Base-by-base conservation (phyloP, 2,888 invertebrate species). In the Hedychridium roseum region DNA sequence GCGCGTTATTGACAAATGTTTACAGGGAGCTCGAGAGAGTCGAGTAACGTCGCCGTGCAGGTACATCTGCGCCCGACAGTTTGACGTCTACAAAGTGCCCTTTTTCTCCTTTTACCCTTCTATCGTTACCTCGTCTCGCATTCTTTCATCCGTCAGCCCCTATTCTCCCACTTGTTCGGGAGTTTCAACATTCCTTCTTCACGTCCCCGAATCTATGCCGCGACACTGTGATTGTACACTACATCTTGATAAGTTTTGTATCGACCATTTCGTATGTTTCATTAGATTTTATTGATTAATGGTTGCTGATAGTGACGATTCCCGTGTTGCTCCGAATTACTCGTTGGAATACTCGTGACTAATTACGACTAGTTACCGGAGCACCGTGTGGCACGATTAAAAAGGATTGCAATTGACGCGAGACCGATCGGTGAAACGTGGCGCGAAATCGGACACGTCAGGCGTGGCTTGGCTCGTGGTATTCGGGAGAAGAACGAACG, bases 41-140 rank as follows among this genome's bases (percentile, higher is more conserved):
- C 28, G 36, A n/a, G 32, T 36, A 26, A 35, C 40, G 23, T 32
- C 28, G 47, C 40, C 53, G 38, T 39, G 40, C 53, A 35, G 42
- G 46, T 43, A 44, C 38, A 38, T 47, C 53, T 53, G 57, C 31
- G 11, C 41, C 53, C 52, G 67, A 64, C 64, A 63, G 54, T 49
- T 54, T 57, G 49, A 57, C 55, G 43, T 56, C 50, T 38, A 47
- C 54, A 57, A 50, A 57, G 53, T 45, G 48, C 43, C 34, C 44
- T 41, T 52, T 49, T 60, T 46, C 54, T 41, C 38, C 48, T 49
- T 60, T 60, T 49, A 44, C 34, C 41, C 17, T 27, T 32, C 38
- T 35, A 21, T n/a, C n/a, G n/a, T n/a, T n/a, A n/a, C 15, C 32
- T 35, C 31, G 15, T 36, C 34, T 44, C 15, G 26, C 40, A 34